Conservation (phyloP, 2,797 vertebrate genomes). For the Serranus cabrilla region DNA sequence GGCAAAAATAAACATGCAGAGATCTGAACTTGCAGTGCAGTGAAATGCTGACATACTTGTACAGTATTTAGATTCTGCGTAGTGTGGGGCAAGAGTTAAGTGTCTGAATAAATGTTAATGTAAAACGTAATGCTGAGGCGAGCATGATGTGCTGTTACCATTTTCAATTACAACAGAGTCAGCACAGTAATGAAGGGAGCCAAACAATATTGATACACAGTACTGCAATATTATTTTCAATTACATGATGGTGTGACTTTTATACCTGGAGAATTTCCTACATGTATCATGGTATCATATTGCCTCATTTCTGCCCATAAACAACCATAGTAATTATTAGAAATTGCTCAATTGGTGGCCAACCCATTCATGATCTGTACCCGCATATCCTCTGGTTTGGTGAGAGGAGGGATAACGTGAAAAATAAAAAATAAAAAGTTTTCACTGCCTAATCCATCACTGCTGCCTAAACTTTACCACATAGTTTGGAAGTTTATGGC, state of each 20-base stretch:
- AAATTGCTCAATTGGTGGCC: not conserved
- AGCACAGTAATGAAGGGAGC: not conserved
- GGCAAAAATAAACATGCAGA: not conserved
- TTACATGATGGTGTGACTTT: too few relatives aligned
- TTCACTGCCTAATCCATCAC: not conserved
- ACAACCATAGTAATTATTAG: not conserved
- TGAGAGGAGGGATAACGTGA: too few relatives aligned
- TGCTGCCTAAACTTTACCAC: not conserved
- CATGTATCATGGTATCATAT: too few relatives aligned
- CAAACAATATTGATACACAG: too few relatives aligned
- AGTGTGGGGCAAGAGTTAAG: not conserved
- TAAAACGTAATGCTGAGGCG: not conserved
- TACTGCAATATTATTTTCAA: too few relatives aligned
- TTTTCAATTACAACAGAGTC: not conserved
- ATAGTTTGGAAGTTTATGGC: not conserved
- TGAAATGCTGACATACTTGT: not conserved
- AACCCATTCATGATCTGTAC: too few relatives aligned
- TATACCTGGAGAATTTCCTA: too few relatives aligned
- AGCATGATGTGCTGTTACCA: not conserved
- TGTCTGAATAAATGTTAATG: not conserved
- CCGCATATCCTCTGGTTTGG: too few relatives aligned
- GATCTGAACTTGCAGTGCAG: not conserved
- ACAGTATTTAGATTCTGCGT: not conserved
- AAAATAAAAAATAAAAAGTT: not conserved
- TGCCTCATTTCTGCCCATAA: too few relatives aligned